Evolutionary conservation across 2,888 invertebrate species (phyloP), one percentile per base, ranked within the genome.

Genomic region (Sesamia inferens): DNA sequence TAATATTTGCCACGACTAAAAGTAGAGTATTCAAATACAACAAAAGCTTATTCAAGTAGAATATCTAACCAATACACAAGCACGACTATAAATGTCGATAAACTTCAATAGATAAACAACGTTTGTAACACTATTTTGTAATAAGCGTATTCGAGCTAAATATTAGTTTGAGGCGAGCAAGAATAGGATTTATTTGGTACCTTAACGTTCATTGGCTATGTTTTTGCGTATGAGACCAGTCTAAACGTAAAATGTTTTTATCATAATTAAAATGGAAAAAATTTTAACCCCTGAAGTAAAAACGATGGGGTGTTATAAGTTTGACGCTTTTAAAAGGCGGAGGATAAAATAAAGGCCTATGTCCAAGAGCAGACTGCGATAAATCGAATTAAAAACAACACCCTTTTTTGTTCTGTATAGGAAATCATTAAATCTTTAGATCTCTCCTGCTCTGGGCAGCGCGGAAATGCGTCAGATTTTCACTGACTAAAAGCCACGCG

Each of bases 101-200:
- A 74, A 77, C 51, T 65, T 79, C 66, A 57, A 79, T 74, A 66
- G 39, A 51, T 48, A 65, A 79, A 61, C 59, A 22, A 42, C 59
- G 39, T 19, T 63, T 24, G 22, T 61, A 65, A 61, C 54, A 79
- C 44, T 79, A 65, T 76, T 78, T 62, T 80, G 55, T 80, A 74
- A 66, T 80, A 79, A 74, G 47, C 42, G 39, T 67, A 42, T 47
- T 42, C 19, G 47, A 47, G 19, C 31, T 67, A 63, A 80, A 78
- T 31, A 48, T 78, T 74, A n/a, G n/a, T 51, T 62, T 14, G 51
- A 39, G 42, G 14, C 44, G 31, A 11, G n/a, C 0, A 65, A 1
- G 14, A 51, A 4, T 10, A 31, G 54, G 13, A 65, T 1, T 73
- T 65, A 59, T 55, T 74, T 74, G 55, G 19, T 48, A 51, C 11